Evolutionary conservation across 2,888 invertebrate genomes (phyloP).

Genomic region (Abscondita cerata): DNA sequence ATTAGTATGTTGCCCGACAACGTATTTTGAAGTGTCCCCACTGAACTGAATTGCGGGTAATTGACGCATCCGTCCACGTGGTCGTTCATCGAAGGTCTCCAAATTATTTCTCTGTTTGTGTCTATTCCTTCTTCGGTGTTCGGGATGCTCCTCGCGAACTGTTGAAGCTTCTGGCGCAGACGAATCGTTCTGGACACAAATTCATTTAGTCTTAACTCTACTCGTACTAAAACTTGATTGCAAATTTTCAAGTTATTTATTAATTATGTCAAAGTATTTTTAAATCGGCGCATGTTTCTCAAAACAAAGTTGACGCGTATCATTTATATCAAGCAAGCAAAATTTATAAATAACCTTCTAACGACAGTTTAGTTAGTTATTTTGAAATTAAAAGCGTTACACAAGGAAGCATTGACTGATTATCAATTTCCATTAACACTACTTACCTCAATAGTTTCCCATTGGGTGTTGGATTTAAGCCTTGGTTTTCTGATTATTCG

Average conservation of each 20-base stretch:
- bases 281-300: too few relatives aligned
- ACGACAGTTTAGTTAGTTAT: not conserved
- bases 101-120: constrained; percentile 35
- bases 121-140: constrained; percentile 36
- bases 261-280: too few relatives aligned
- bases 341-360: too few relatives aligned
- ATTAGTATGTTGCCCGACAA: constrained; percentile 63
- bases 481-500: constrained; percentile 39
- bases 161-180: too few relatives aligned
- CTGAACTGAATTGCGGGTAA: constrained; percentile 68
- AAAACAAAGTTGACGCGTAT: too few relatives aligned
- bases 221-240: not conserved
- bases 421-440: not conserved
- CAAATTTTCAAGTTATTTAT: too few relatives aligned
- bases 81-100: constrained; percentile 37
- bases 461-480: constrained; percentile 30
- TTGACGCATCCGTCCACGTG: constrained; percentile 49
- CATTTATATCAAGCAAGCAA: too few relatives aligned
- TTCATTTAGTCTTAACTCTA: too few relatives aligned
- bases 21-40: constrained; percentile 68
- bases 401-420: not conserved
- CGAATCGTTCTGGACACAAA: too few relatives aligned
- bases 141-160: constrained; percentile 20
- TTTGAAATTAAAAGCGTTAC: too few relatives aligned
- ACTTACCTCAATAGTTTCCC: constrained; percentile 19